phyloP scores from a whole-genome alignment of 2,797 vertebrate genomes.

The Hoplostethus mediterraneus region DNA sequence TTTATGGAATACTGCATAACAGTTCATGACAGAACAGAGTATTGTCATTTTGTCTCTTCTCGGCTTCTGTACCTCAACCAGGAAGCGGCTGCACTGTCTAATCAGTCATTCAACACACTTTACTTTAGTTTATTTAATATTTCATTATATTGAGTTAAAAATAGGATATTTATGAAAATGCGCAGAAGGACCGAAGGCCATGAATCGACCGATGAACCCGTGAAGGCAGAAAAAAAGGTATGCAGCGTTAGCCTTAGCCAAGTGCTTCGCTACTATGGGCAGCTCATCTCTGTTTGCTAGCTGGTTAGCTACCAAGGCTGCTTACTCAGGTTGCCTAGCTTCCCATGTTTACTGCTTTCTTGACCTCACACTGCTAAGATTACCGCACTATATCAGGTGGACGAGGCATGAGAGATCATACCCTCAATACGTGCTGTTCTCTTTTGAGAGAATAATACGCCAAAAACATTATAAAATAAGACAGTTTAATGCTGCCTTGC shows the following conservation, averaged over 20 bases:
- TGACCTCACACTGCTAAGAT: background rate
- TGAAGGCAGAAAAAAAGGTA: constrained; percentile 68
- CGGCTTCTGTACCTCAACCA: constrained; percentile 50
- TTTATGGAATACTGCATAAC: too few relatives aligned
- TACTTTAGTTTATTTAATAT: too few relatives aligned
- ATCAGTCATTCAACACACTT: constrained; percentile 40
- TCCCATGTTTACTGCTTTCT: background rate
- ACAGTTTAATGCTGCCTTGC: too few relatives aligned
- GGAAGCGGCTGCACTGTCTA: constrained; percentile 40
- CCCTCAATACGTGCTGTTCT: background rate
- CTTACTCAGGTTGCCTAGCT: background rate
- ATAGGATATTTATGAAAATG: constrained; percentile 54
- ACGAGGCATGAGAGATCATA: background rate
- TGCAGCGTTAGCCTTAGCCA: background rate
- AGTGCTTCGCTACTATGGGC: background rate
- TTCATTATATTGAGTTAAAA: background rate
- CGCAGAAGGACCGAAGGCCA: constrained; percentile 73
- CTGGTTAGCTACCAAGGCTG: background rate
- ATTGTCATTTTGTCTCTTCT: constrained; percentile 34
- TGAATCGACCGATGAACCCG: constrained; percentile 50
- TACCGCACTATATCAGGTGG: background rate
- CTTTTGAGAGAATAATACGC: background rate
- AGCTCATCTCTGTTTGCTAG: constrained; percentile 11
- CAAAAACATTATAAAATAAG: background rate
- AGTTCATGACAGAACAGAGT: background rate